These are phyloP conservation scores for Meiosimyza platycephala DNA, from an alignment of 2,888 invertebrate species.

Conservation along the genomic window DNA sequence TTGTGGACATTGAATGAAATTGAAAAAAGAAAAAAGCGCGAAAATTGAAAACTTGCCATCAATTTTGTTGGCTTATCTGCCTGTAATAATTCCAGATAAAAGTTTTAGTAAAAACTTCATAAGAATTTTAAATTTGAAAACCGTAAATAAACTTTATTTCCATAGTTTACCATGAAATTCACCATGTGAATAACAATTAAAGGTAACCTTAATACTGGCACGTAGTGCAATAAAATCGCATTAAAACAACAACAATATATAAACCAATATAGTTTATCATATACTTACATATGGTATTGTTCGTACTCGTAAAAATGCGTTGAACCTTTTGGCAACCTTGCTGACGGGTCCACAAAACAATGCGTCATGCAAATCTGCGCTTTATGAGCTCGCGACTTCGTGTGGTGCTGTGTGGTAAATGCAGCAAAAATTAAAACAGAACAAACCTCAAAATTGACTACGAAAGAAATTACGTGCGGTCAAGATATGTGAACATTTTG, in stretches of 20 bases:
- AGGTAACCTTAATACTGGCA: conserved; percentile 23
- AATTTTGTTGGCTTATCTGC: too few relatives aligned
- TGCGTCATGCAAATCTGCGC: conserved; percentile 25
- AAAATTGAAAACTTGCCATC: too few relatives aligned
- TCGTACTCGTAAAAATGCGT: conserved; percentile 18
- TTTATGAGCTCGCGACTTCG: background rate
- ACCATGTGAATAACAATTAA: conserved; percentile 14
- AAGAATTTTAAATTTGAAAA: too few relatives aligned
- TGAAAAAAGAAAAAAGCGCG: too few relatives aligned
- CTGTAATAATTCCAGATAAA: too few relatives aligned
- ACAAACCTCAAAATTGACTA: background rate
- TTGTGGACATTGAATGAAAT: too few relatives aligned
- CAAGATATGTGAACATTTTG: background rate
- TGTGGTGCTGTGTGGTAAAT: background rate
- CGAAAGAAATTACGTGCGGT: conserved; percentile 16
- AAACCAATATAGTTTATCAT: conserved; percentile 5
- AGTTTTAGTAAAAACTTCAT: too few relatives aligned
- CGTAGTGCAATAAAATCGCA: conserved; percentile 28
- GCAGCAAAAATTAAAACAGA: conserved; percentile 16
- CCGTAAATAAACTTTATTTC: too few relatives aligned
- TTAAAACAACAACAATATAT: conserved; percentile 13
- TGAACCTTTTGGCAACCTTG: conserved; percentile 25
- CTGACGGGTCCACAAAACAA: conserved; percentile 1
- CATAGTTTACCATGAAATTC: background rate
- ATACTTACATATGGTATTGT: too few relatives aligned